Evolutionary conservation across 2,797 vertebrate species (phyloP).

Genomic region (Gymnodraco acuticeps): DNA sequence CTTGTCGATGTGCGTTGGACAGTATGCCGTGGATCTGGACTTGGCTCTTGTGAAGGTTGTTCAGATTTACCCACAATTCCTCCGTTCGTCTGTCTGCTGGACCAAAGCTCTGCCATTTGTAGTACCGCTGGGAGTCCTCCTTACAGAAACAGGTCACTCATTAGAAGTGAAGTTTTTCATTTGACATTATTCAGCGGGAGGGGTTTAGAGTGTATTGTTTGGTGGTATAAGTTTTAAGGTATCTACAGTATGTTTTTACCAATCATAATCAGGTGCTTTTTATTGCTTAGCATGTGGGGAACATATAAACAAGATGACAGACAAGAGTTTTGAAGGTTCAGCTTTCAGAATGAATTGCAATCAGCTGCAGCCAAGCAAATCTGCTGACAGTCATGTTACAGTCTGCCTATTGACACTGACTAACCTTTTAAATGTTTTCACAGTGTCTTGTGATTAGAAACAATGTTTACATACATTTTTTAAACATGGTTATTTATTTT

Average conservation of each 20-base stretch:
- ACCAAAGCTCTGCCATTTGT: constrained; percentile 89
- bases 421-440: no score
- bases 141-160: constrained; percentile 58
- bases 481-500: no score
- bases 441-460: no score
- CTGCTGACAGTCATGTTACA: no score
- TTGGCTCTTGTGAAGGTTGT: constrained; percentile 83
- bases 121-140: constrained; percentile 93
- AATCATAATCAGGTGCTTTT: no score
- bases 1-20: constrained; percentile 93
- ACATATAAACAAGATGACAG: not conserved
- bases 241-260: no score
- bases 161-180: not conserved
- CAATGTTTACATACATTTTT: no score
- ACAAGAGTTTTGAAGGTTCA: not conserved
- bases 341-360: not conserved
- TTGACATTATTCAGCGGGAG: not conserved
- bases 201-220: not conserved
- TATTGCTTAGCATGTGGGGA: no score
- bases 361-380: no score
- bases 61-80: constrained; percentile 90
- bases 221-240: no score
- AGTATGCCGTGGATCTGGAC: constrained; percentile 91
- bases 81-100: constrained; percentile 81
- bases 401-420: no score